Percentiles rank a stretch among this genome's conserved stretches.
These are phyloP conservation scores for Gymnarchus niloticus DNA, from an alignment of 2,113 vertebrate species.

Conservation along the genomic window DNA sequence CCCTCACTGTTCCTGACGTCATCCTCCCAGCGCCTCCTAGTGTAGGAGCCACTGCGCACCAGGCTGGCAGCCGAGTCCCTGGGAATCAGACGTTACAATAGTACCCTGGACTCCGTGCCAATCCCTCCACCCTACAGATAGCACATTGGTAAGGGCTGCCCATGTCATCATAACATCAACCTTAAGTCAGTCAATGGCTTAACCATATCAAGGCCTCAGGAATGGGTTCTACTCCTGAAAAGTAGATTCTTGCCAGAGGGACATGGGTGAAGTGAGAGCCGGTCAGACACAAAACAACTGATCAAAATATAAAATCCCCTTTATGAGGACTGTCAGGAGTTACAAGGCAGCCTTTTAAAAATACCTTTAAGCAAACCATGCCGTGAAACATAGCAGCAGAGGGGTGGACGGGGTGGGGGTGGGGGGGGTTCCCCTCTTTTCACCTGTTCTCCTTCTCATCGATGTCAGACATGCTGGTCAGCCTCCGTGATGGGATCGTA, in stretches of 20 bases:
- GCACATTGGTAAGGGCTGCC: background rate
- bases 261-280: too few relatives aligned
- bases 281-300: background rate
- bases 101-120: constrained; percentile 23
- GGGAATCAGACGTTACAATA: constrained; percentile 54
- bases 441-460: constrained; percentile 98
- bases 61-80: constrained; percentile 85
- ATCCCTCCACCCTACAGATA: background rate
- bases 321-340: background rate
- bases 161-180: background rate
- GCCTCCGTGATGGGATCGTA: constrained; percentile 81
- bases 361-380: background rate
- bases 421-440: constrained; percentile 29
- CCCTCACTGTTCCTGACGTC: constrained; percentile 88
- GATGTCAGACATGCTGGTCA: constrained; percentile 90
- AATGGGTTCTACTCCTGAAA: background rate
- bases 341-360: background rate
- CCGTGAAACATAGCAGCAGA: background rate
- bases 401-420: background rate
- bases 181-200: background rate
- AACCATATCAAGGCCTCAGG: background rate
- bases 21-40: constrained; percentile 94
- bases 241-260: background rate
- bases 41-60: constrained; percentile 88
- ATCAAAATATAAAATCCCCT: background rate